Percentiles rank a stretch among this genome's conserved stretches.
These are phyloP conservation scores for Elymnias hypermnestra DNA, from an alignment of 1,140 invertebrate genomes.

Conservation along the genomic window DNA sequence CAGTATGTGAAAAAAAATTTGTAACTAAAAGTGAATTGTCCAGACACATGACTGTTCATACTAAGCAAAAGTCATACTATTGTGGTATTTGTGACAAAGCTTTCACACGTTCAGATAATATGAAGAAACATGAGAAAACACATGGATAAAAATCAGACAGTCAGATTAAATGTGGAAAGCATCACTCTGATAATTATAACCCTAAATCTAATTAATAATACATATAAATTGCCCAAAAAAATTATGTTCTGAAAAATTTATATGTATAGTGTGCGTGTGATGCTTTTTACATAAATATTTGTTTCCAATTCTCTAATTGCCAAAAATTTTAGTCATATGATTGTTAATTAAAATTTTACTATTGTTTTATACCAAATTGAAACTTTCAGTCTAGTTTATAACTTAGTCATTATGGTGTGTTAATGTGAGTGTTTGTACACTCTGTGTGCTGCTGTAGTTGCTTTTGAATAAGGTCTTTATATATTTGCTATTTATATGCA, in stretches of 20 bases:
- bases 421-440: constrained; percentile 54
- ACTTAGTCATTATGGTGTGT: constrained; percentile 71
- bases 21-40: constrained; percentile 79
- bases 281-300: constrained; percentile 34
- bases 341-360: constrained; percentile 51
- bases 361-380: constrained; percentile 70
- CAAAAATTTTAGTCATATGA: constrained; percentile 68
- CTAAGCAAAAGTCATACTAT: constrained; percentile 78
- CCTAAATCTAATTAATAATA: too few relatives aligned
- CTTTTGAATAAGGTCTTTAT: constrained; percentile 61
- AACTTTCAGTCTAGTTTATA: constrained; percentile 69
- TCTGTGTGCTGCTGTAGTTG: constrained; percentile 68
- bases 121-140: constrained; percentile 76
- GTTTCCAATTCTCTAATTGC: constrained; percentile 69
- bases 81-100: constrained; percentile 78
- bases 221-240: too few relatives aligned
- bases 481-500: constrained; percentile 59
- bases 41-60: constrained; percentile 78
- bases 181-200: constrained; percentile 14
- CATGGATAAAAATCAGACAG: constrained; percentile 49
- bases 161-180: constrained; percentile 15
- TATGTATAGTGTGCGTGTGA: constrained; percentile 25
- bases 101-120: constrained; percentile 74
- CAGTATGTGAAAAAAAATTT: constrained; percentile 78
- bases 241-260: constrained; percentile 4